These are phyloP conservation scores for Drosophila meridiana DNA, from an alignment of 2,888 invertebrate genomes.

Conservation along the genomic window DNA sequence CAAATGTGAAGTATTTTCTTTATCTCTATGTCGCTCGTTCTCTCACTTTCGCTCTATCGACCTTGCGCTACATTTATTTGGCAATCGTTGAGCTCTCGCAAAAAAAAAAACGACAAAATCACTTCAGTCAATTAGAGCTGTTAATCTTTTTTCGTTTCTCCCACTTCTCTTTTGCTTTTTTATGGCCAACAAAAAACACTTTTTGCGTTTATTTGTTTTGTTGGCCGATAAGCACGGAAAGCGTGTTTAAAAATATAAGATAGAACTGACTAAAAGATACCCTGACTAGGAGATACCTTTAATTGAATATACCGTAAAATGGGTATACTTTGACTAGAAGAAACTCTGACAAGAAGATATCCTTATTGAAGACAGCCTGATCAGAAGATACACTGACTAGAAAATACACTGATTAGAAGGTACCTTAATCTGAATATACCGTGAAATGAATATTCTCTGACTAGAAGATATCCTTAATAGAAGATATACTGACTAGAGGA, in stretches of 20 bases:
- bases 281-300: not conserved
- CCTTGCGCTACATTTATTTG: conserved; percentile 57
- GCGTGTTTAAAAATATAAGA: not conserved
- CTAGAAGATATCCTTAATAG: not conserved
- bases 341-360: not conserved
- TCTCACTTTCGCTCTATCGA: not conserved
- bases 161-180: conserved; percentile 1
- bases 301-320: too few species aligned
- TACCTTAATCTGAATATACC: not conserved
- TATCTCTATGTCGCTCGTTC: not conserved
- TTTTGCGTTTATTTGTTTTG: conserved; percentile 60
- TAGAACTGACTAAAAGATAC: conserved; percentile 8
- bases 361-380: not conserved
- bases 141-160: conserved; percentile 63
- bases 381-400: not conserved
- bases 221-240: conserved; percentile 49
- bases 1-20: not conserved
- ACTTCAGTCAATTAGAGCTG: conserved; percentile 68
- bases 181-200: conserved; percentile 36
- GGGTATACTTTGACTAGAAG: not conserved
- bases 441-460: not conserved
- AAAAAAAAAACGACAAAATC: conserved; percentile 46
- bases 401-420: not conserved
- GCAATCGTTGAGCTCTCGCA: conserved; percentile 26
- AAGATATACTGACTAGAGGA: not conserved